Percentiles rank a stretch among this genome's conserved stretches.
Conservation (phyloP, 1,140 invertebrate species). For the Drosophila tropicalis region DNA sequence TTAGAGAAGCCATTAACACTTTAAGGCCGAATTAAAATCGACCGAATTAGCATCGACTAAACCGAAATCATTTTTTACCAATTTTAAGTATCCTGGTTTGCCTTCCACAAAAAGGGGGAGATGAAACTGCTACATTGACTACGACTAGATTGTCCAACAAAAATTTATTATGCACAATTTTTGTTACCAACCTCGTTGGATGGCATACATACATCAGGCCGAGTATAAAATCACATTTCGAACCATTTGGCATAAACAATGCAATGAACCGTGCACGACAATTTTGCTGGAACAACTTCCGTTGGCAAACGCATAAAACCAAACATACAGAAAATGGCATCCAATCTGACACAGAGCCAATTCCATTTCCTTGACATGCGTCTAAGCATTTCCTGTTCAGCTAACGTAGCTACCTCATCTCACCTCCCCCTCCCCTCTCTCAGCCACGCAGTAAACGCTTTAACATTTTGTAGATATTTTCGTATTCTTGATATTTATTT, state of each 20-base stretch:
- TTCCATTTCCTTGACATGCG: slow-evolving; percentile 54
- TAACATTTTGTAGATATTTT: slow-evolving; percentile 15
- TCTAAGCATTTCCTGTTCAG: slow-evolving; percentile 35
- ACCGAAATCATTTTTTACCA: too few species aligned
- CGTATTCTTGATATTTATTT: slow-evolving; percentile 37
- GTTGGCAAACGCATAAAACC: slow-evolving; percentile 38
- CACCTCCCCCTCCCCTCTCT: too few species aligned
- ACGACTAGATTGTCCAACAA: too few species aligned
- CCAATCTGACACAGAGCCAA: slow-evolving; percentile 53
- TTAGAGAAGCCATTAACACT: too few species aligned
- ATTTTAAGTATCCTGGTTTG: too few species aligned
- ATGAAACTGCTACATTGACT: too few species aligned
- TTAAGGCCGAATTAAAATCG: too few species aligned
- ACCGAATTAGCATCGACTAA: too few species aligned
- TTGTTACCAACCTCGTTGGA: background rate
- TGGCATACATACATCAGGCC: background rate
- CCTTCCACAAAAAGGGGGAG: too few species aligned
- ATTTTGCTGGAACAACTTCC: slow-evolving; percentile 61
- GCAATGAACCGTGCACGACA: slow-evolving; percentile 61
- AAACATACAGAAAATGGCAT: slow-evolving; percentile 7
- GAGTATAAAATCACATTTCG: slow-evolving; percentile 42
- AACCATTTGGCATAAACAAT: slow-evolving; percentile 70
- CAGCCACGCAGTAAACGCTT: background rate
- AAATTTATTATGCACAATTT: background rate
- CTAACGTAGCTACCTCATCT: background rate